Evolutionary conservation across 1,140 invertebrate species (phyloP).

Genomic region (Drosophila guanche): DNA sequence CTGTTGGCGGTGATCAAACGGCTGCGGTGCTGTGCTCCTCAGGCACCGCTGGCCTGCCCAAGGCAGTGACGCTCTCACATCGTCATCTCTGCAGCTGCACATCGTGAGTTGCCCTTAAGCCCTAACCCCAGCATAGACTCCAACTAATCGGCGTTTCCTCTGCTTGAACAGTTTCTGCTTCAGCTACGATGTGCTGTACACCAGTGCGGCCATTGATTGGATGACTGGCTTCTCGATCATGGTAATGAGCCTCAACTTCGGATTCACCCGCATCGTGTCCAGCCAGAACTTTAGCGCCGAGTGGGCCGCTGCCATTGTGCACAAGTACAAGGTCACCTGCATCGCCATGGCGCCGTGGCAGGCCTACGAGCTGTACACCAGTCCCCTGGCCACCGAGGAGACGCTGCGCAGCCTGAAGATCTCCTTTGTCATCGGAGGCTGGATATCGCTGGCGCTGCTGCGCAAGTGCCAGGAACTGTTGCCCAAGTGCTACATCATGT

Average conservation of each 20-base stretch:
- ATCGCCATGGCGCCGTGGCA: constrained; percentile 57
- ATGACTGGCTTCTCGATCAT: constrained; percentile 52
- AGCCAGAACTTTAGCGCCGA: constrained; percentile 33
- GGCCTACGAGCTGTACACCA: constrained; percentile 56
- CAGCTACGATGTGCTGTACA: constrained; percentile 49
- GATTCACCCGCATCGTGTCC: constrained; percentile 44
- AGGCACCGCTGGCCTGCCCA: constrained; percentile 90
- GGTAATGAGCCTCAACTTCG: constrained; percentile 36
- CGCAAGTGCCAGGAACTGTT: constrained; percentile 38
- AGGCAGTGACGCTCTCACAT: constrained; percentile 88
- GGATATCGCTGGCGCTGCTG: constrained; percentile 32
- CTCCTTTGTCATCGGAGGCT: constrained; percentile 43
- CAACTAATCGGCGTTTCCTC: not conserved
- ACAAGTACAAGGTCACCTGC: constrained; percentile 39
- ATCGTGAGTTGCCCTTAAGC: constrained; percentile 20
- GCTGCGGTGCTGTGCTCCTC: constrained; percentile 85
- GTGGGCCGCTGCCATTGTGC: constrained; percentile 4
- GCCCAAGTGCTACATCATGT: constrained; percentile 20
- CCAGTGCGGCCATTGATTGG: constrained; percentile 51
- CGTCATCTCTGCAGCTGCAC: constrained; percentile 23
- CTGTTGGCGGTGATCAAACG: constrained; percentile 44
- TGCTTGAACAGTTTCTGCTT: constrained; percentile 29
- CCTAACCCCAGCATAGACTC: not conserved
- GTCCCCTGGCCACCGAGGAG: constrained; percentile 38
- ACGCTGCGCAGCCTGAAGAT: constrained; percentile 12